Conservation (phyloP, 1,140 invertebrate species). For the Drosophila pseudoobscura region DNA sequence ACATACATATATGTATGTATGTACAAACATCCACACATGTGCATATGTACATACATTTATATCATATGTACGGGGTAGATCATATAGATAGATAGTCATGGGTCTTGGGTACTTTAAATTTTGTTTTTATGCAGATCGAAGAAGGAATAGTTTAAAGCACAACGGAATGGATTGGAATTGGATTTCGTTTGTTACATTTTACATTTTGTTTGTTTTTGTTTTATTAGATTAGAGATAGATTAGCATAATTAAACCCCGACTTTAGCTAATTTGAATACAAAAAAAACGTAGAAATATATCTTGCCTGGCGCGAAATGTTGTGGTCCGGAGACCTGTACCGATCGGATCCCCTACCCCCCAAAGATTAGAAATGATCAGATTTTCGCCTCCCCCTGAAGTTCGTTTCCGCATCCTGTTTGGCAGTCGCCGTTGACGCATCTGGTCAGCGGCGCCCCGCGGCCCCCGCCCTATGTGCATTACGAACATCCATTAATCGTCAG, state of each 20-base stretch:
- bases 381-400: too few species aligned
- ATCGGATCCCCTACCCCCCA: too few species aligned
- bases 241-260: slow-evolving; percentile 66
- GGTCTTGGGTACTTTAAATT: too few species aligned
- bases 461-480: too few species aligned
- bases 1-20: too few species aligned
- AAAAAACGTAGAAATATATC: slow-evolving; percentile 44
- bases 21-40: slow-evolving; percentile 21
- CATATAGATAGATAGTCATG: neutral
- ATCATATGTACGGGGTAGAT: slow-evolving; percentile 9
- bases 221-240: slow-evolving; percentile 45
- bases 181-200: slow-evolving; percentile 28
- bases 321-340: slow-evolving; percentile 1
- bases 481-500: too few species aligned
- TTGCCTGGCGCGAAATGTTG: slow-evolving; percentile 8
- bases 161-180: slow-evolving; percentile 61
- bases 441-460: too few species aligned
- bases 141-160: slow-evolving; percentile 50
- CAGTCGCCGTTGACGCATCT: too few species aligned
- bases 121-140: too few species aligned
- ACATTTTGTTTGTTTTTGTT: slow-evolving; percentile 18
- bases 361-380: too few species aligned
- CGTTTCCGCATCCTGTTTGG: too few species aligned
- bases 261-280: slow-evolving; percentile 67
- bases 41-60: neutral